Evolutionary conservation across 2,113 vertebrate genomes (phyloP).

Genomic region (Dissostichus mawsoni): DNA sequence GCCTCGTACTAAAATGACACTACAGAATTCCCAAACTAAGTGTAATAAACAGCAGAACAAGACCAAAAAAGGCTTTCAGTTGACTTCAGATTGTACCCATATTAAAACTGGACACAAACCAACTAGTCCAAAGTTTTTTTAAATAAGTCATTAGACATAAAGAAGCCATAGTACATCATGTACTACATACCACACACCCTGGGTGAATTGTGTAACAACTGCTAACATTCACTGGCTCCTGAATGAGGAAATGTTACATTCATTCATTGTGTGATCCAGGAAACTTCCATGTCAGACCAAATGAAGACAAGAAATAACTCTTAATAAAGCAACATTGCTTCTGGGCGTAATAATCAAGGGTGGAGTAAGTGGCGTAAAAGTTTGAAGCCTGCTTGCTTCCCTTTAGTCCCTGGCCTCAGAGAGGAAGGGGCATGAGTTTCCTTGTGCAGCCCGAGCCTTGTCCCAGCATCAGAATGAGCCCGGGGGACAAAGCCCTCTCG

Average conservation of each 20-base stretch:
- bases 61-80: neutral
- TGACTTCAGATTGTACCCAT: neutral
- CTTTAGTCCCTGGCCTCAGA: conserved; percentile 38
- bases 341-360: conserved; percentile 50
- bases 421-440: conserved; percentile 58
- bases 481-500: conserved; percentile 73
- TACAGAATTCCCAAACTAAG: neutral
- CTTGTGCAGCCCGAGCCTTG: conserved; percentile 49
- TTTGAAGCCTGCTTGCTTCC: conserved; percentile 34
- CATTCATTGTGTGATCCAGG: conserved; percentile 17
- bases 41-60: neutral
- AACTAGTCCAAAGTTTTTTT: neutral
- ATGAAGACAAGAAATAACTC: conserved; percentile 39
- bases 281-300: conserved; percentile 38
- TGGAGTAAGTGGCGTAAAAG: conserved; percentile 43
- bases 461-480: conserved; percentile 75
- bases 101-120: neutral
- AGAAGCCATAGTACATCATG: conserved; percentile 1
- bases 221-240: neutral
- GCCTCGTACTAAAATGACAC: neutral
- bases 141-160: neutral
- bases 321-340: conserved; percentile 16
- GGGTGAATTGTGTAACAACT: neutral
- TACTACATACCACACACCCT: neutral
- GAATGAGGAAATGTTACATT: conserved; percentile 13